Evolutionary conservation across 2,113 vertebrate genomes (phyloP).

Genomic region (Brachirus orientalis): DNA sequence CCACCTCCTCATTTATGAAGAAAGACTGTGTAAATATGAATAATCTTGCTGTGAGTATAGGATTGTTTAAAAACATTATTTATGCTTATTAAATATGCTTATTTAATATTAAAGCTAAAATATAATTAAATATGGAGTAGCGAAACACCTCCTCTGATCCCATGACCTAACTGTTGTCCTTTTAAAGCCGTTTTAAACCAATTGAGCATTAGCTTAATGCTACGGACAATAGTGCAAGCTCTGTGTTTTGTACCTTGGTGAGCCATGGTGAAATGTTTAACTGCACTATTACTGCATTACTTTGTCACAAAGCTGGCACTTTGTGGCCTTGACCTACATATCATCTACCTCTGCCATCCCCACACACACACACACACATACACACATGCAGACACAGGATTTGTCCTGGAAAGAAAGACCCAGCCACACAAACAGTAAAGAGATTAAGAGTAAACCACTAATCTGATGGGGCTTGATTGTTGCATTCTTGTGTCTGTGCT

Average conservation of each 20-base stretch:
- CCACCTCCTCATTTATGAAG: not conserved
- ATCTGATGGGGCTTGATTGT: slow-evolving; percentile 55
- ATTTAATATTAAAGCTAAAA: too few species aligned
- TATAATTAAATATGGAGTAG: too few species aligned
- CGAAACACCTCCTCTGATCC: slow-evolving; percentile 1
- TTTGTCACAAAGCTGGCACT: slow-evolving; percentile 17
- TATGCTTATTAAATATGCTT: not conserved
- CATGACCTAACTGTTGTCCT: not conserved
- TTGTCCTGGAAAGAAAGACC: slow-evolving; percentile 69
- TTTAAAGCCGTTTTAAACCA: slow-evolving; percentile 43
- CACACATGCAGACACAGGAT: slow-evolving; percentile 52
- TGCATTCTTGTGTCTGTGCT: slow-evolving; percentile 47
- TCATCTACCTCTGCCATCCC: slow-evolving; percentile 50
- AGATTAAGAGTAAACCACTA: slow-evolving; percentile 77
- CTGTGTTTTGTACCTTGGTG: not conserved
- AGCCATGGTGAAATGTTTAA: slow-evolving; percentile 28
- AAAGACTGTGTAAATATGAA: too few species aligned
- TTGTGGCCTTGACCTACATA: slow-evolving; percentile 71
- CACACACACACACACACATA: slow-evolving; percentile 17
- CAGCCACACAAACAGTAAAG: slow-evolving; percentile 57
- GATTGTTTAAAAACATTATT: not conserved
- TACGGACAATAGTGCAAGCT: slow-evolving; percentile 13
- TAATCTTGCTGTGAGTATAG: not conserved
- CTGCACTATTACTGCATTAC: not conserved
- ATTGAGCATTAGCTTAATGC: slow-evolving; percentile 19